Base-by-base conservation (phyloP, 2,888 invertebrate genomes). In the Tiliacea citrago region DNA sequence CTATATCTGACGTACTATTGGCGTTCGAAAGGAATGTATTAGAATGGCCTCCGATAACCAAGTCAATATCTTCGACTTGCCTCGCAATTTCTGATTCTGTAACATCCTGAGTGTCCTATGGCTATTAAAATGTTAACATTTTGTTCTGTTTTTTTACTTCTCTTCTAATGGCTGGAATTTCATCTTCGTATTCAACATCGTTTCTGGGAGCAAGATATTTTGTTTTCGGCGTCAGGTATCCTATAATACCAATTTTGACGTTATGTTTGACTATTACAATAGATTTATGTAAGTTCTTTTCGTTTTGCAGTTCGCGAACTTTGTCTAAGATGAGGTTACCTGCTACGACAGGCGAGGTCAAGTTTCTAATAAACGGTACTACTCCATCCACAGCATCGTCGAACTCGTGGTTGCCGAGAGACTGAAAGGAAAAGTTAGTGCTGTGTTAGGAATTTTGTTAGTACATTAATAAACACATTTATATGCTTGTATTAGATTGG, bases 341-440 rank as follows among this genome's bases (percentile, higher is more conserved):
- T n/a, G n/a, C n/a, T n/a, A n/a, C n/a, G n/a, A n/a, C n/a, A n/a
- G n/a, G n/a, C n/a, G n/a, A n/a, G n/a, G n/a, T n/a, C 97, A 24
- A 95, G 70, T 97, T 97, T 80, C 97, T 94, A 21, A 99, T 94
- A 89, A 98, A 99, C 0, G 98, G 98, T 47, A 97, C 92, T 8
- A 99, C 91, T 42, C 98, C 98, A 0, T 94, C 93, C 1, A 98
- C 96, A 1, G 97, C 98, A 84, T 98, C 97, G 94, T 99, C 99
- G 91, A 99, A 99, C 93, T 99, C 99, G 92, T 99, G 99, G 92
- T 99, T 99, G 68, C 99, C 99, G 74, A 99, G 96, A 24, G 97
- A 98, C 99, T 99, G 96, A 61, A 94, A 95, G 86, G 79, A 91
- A 92, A 92, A 83, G 72, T 84, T 81, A 65, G 71, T 77, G 76